Base-by-base conservation (phyloP, 1,140 invertebrate genomes). In the Cotesia chilonis region DNA sequence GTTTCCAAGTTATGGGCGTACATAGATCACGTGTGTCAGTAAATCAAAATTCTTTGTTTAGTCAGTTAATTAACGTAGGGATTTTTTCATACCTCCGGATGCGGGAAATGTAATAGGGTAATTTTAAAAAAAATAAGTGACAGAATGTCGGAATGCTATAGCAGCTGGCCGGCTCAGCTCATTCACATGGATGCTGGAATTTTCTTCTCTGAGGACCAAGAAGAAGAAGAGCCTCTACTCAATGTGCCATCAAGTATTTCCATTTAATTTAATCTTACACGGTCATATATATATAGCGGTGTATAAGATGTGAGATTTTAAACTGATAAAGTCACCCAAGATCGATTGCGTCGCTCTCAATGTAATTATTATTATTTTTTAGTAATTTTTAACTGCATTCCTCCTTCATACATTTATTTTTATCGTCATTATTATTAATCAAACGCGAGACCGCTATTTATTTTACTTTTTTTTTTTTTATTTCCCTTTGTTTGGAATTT, bases 151-250 rank as follows among this genome's bases (percentile, higher is more conserved):
- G 83, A 84, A 84, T 84, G 82, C 6, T 1, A 37, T 81, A 81
- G 83, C 84, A 85, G 84, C 83, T 84, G 84, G 81, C 79, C 79
- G 77, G 77, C 82, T 85, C 84, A 77, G 77, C 82, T 85, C 84
- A 85, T 85, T 85, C 84, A 85, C 82, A 82, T 84, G 76, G 79
- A 76, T 76, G 75, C 79, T 78, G 82, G 82, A 85, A 84, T 85
- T 85, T 59, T 52, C 63, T 38, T 65, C 10, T 47, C 6, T 6
- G 10, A 10, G 10, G 5, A 47, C 41, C 41, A 7, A 47, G 41
- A n/a, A 17, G 54, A 57, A 20, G n/a, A 20, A 57, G 54, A 57
- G 54, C 41, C 54, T 57, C 54, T n/a, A 57, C 54, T 65, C n/a
- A 65, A 47, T 65, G 38, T 65, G 63, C 14, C 59, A 61, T 65